Percentiles rank a stretch among this genome's conserved stretches.
Conservation (phyloP, 2,888 invertebrate species). For the Ecliptopera silaceata region DNA sequence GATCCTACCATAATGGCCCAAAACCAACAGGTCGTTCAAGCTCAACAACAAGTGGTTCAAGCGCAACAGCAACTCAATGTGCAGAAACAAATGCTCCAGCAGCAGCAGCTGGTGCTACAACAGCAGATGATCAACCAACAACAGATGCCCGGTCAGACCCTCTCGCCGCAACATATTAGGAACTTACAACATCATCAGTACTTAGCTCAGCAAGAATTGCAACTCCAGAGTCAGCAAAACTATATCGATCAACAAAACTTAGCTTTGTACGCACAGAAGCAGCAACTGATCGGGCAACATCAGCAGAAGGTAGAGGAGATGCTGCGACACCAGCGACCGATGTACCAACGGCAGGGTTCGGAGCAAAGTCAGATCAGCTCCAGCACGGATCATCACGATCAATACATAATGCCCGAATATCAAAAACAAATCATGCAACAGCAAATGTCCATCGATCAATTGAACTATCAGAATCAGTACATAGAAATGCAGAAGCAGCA, state of each 20-base stretch:
- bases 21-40: constrained; percentile 75
- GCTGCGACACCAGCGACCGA: constrained; percentile 64
- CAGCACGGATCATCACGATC: constrained; percentile 63
- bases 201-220: constrained; percentile 76
- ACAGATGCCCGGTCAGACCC: constrained; percentile 73
- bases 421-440: constrained; percentile 60
- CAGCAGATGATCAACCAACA: constrained; percentile 76
- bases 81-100: constrained; percentile 76
- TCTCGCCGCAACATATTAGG: constrained; percentile 72
- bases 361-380: constrained; percentile 75
- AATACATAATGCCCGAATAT: constrained; percentile 59
- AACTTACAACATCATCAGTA: constrained; percentile 78
- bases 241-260: constrained; percentile 82
- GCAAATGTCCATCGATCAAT: constrained; percentile 72
- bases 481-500: constrained; percentile 61
- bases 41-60: constrained; percentile 72
- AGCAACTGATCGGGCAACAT: constrained; percentile 80
- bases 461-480: constrained; percentile 58
- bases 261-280: constrained; percentile 76
- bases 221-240: constrained; percentile 81
- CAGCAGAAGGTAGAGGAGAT: constrained; percentile 76
- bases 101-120: constrained; percentile 76
- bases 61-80: constrained; percentile 76
- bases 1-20: constrained; percentile 69
- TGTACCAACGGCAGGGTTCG: constrained; percentile 72